Evolutionary conservation across 2,888 invertebrate genomes (phyloP).

Genomic region (Drosophila pegasa): DNA sequence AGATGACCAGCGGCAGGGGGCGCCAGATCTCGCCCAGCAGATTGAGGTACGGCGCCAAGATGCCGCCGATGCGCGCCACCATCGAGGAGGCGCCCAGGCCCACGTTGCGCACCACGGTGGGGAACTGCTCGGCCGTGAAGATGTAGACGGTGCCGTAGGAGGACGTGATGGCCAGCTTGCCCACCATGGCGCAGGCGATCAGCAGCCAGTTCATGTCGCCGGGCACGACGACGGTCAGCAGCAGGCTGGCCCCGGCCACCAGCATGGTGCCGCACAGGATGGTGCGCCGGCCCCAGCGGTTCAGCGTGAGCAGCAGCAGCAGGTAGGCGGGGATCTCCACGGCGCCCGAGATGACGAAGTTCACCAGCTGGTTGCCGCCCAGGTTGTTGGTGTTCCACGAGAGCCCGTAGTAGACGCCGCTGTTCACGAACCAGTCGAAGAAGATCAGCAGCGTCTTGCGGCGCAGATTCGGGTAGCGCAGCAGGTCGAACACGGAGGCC

Average conservation of each 20-base stretch:
- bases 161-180: slow-evolving; percentile 90
- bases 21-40: slow-evolving; percentile 87
- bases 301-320: slow-evolving; percentile 88
- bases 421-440: slow-evolving; percentile 92
- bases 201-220: slow-evolving; percentile 86
- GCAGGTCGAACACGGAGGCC: slow-evolving; percentile 87
- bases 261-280: slow-evolving; percentile 90
- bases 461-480: slow-evolving; percentile 88
- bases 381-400: slow-evolving; percentile 91
- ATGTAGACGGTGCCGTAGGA: slow-evolving; percentile 91
- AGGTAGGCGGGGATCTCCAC: slow-evolving; percentile 91
- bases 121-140: slow-evolving; percentile 91
- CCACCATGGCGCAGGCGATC: slow-evolving; percentile 89
- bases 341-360: slow-evolving; percentile 90
- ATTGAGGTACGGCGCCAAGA: slow-evolving; percentile 91
- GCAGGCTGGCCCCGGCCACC: slow-evolving; percentile 87
- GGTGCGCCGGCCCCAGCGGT: slow-evolving; percentile 89
- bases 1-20: slow-evolving; percentile 90
- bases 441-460: slow-evolving; percentile 89
- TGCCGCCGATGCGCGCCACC: slow-evolving; percentile 92
- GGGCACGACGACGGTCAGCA: slow-evolving; percentile 87
- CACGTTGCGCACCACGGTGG: slow-evolving; percentile 92
- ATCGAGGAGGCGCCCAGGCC: slow-evolving; percentile 95
- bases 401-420: slow-evolving; percentile 91
- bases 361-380: slow-evolving; percentile 90